Conservation (phyloP, 2,113 vertebrate species). For the Megaptera novaeangliae region DNA sequence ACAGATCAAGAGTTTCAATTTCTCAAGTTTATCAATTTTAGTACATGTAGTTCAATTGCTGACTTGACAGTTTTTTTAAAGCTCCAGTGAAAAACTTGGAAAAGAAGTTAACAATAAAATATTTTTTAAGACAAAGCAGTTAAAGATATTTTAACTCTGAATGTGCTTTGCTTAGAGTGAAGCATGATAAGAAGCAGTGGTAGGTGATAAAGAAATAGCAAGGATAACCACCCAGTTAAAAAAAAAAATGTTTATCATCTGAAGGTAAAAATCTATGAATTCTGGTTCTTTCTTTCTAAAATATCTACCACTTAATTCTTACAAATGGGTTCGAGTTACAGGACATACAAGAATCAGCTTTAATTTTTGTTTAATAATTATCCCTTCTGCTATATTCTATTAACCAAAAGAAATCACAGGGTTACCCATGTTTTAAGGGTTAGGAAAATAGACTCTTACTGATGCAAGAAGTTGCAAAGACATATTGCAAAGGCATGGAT, state of each 20-base stretch:
- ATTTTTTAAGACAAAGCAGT: not conserved
- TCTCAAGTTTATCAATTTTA: conserved; percentile 38
- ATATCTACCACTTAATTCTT: not conserved
- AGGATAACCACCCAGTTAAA: not conserved
- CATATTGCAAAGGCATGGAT: not conserved
- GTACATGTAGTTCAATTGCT: conserved; percentile 29
- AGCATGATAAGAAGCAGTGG: not conserved
- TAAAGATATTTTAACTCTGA: not conserved
- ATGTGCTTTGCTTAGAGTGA: not conserved
- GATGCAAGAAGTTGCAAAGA: not conserved
- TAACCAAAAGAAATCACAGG: not conserved
- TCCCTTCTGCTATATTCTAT: not conserved
- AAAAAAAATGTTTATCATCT: not conserved
- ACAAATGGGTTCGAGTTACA: not conserved
- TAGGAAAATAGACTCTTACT: not conserved
- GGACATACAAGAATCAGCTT: not conserved
- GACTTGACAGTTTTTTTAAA: conserved; percentile 42
- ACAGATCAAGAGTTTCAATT: conserved; percentile 55
- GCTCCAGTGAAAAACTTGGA: conserved; percentile 3
- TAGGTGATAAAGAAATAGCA: not conserved
- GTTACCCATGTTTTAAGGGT: not conserved
- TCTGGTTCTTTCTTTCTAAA: not conserved
- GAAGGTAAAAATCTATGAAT: not conserved
- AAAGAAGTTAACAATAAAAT: not conserved
- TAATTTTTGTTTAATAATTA: not conserved